Evolutionary conservation across 2,888 invertebrate species (phyloP), one percentile per base, ranked within the genome.

Genomic region (Drosophila atroscutellata): DNA sequence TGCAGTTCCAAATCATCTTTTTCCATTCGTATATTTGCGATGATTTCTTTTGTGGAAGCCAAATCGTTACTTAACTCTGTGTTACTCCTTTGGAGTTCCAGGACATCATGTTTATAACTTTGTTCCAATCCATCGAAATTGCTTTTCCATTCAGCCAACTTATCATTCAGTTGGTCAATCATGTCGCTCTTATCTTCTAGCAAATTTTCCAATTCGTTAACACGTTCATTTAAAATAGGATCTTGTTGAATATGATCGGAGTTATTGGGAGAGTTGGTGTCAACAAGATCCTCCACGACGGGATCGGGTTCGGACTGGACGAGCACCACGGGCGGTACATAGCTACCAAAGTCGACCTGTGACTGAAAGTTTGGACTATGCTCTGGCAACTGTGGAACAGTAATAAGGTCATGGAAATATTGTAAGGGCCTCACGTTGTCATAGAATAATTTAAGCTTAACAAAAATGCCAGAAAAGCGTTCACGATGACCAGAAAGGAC

Each of bases 341-440:
- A 99, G 28, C 97, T 97, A 62, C 97, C 96, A 90, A 99, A 95
- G 92, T 99, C 99, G 52, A 98, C 96, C 94, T 94, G 94, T 74
- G 97, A 95, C 76, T 98, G 94, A 94, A 99, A 99, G 93, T 99
- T 99, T 0, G 99, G 99, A 67, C 99, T 98, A 87, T 96, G 95
- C 93, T 98, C 96, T 3, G 99, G 99, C 89, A 99, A 94, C 45
- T 96, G 95, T 4, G 99, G 99, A 81, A 99, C 96, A 61, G 97
- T 97, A 72, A 99, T 97, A 54, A 99, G 94, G 92, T 98, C 97
- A 91, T 98, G 97, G 94, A 99, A 99, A 94, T 99, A 99, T 93
- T 99, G 99, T 82, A 99, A 94, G 84, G 97, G 98, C 90, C 97
- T 96, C 15, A 98, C 97, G 91, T 96, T 97, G 90, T 97, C 96